Base-by-base conservation (phyloP, 2,113 vertebrate genomes). In the Gobiocypris rarus region DNA sequence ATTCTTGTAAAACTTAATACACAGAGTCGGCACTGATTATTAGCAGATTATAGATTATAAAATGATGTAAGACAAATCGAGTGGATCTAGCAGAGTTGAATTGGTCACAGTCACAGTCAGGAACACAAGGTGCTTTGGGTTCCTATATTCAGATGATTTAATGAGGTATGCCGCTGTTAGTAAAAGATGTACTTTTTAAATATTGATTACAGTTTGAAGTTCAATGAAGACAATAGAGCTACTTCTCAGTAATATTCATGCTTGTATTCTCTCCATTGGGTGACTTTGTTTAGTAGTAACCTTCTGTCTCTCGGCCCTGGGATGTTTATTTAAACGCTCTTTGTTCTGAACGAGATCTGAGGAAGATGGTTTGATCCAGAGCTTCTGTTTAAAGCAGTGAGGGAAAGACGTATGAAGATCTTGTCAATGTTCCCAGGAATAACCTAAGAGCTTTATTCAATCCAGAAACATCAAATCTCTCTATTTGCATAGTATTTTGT, bases 341-440 rank as follows among this genome's bases (percentile, higher is more conserved):
- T 28, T 75, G 24, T 52, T 31, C 73, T 52, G 43, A 26, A 10
- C 52, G 24, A 52, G 45, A 31, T 54, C n/a, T 34, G 73, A 11
- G 14, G 15, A 19, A 31, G 26, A 75, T 54, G 15, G 26, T 75
- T 54, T 54, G 26, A 75, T 75, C 24, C 45, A 17, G 45, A 22
- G 48, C 48, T 75, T 24, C 15, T 74, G 50, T 50, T 50, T 50
- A 75, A 54, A 75, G 48, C 26, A 11, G 13, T 9, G 14, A 74
- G 45, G 48, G 50, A 50, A 74, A 50, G 71, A 31, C 45, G 6
- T 28, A 1, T 75, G 15, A 11, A 31, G 48, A 52, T 54, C 0
- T 74, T 28, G 45, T 50, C 71, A 74, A 17, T 28, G 45, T 74
- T 74, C 24, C 45, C 73, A 75, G 24, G 26, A 75, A 75, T 75